Base-by-base conservation (phyloP, 2,797 vertebrate species). In the Phrynocephalus forsythii region DNA sequence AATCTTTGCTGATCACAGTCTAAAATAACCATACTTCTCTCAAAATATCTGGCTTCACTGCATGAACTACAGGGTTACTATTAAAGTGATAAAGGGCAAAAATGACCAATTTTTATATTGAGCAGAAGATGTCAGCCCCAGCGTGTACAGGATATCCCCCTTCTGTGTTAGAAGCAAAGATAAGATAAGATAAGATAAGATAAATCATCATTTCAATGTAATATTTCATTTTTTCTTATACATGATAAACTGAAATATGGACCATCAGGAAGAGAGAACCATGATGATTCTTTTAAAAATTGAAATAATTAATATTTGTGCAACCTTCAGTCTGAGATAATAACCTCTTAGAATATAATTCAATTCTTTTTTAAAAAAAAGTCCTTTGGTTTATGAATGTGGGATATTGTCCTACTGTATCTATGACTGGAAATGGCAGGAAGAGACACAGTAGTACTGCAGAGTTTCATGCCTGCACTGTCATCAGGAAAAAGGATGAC, bases 1-100 rank as follows among this genome's bases (percentile, higher is more conserved):
- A 96, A 96, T 95, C 94, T 95, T 92, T 91, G 83, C 94, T 97
- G 96, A 97, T 97, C 96, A 95, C 94, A 93, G 94, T 96, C 96
- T 96, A 95, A 96, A 97, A 97, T 96, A 96, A 94, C 96, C 95
- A 93, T 96, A 96, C 96, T 96, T 97, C 96, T 96, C 96, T 95
- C 94, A 24, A 77, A 97, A 97, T 97, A 97, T 95, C 94, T 97
- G 94, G 96, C 87, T 90, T 92, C 93, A 95, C 94, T 91, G 89
- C 94, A 95, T 95, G 95, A 63, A 96, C 95, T 92, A 94, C 15
- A 50, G 93, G 93, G 93, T 96, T 95, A 93, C 94, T 89, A 88
- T 88, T 84, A 91, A 93, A 96, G 95, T 92, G 85, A 94, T 87
- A 91, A 95, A 92, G 78, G 92, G 50, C 84, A n/a, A 66, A 80